Evolutionary conservation across 2,113 vertebrate genomes (phyloP).

Genomic region (Tetraodon nigroviridis): DNA sequence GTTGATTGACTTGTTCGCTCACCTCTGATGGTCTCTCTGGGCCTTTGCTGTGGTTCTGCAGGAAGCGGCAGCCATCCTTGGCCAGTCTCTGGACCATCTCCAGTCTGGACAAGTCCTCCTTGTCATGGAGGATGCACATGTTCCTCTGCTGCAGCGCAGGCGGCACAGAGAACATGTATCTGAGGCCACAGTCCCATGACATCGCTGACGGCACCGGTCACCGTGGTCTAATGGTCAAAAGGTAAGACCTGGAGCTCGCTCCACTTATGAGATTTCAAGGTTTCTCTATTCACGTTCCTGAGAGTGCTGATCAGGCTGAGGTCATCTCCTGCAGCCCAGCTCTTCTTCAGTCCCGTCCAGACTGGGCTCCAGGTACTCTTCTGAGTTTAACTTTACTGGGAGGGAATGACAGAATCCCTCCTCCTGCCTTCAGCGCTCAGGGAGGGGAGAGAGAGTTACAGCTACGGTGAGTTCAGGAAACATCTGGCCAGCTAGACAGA

Average conservation of each 20-base stretch:
- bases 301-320: too few relatives aligned
- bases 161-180: constrained; percentile 87
- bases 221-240: constrained; percentile 23
- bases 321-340: too few relatives aligned
- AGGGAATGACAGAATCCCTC: constrained; percentile 34
- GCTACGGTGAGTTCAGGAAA: constrained; percentile 67
- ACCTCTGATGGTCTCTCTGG: constrained; percentile 80
- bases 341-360: constrained; percentile 15
- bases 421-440: constrained; percentile 28
- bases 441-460: constrained; percentile 47
- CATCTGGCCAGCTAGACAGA: constrained; percentile 82
- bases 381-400: constrained; percentile 20
- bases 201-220: constrained; percentile 61
- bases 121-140: constrained; percentile 82
- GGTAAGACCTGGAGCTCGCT: constrained; percentile 10
- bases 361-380: constrained; percentile 37
- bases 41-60: constrained; percentile 79
- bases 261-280: neutral
- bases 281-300: neutral
- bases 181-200: constrained; percentile 96
- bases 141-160: constrained; percentile 82
- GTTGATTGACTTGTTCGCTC: constrained; percentile 50
- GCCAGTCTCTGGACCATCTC: constrained; percentile 91
- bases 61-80: constrained; percentile 84
- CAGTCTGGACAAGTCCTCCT: constrained; percentile 84